phyloP scores from a whole-genome alignment of 2,797 vertebrate genomes.

The Ctenosaura bakeri region DNA sequence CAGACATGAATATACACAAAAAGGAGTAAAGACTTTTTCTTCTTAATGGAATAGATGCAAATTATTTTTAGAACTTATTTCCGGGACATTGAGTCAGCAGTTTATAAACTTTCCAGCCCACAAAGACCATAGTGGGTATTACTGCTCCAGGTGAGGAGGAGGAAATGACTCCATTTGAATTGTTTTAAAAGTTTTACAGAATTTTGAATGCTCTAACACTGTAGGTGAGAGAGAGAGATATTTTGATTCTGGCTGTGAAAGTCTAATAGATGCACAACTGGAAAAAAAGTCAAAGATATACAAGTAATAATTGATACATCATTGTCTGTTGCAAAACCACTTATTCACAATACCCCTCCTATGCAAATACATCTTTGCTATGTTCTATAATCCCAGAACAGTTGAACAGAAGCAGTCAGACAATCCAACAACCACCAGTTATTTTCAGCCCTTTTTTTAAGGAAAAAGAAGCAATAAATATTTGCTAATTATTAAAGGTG shows the following conservation, averaged over 20 bases:
- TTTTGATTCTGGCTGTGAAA: neutral
- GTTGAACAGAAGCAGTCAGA: neutral
- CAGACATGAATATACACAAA: neutral
- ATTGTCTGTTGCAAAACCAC: slow-evolving; percentile 3
- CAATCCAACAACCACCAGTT: neutral
- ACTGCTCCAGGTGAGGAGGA: neutral
- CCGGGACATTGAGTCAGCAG: neutral
- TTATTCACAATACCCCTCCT: neutral
- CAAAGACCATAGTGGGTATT: neutral
- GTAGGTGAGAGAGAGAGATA: neutral
- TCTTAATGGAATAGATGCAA: neutral
- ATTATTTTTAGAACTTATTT: neutral
- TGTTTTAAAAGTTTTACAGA: slow-evolving; percentile 8
- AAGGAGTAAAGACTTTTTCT: neutral
- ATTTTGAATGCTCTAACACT: slow-evolving; percentile 7
- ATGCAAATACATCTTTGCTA: neutral
- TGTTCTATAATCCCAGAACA: neutral
- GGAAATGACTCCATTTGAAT: neutral
- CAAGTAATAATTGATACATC: slow-evolving; percentile 21
- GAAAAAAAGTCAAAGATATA: neutral
- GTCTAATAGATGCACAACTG: slow-evolving; percentile 10
- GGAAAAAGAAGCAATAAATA: neutral
- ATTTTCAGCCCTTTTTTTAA: neutral
- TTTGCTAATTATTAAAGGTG: neutral
- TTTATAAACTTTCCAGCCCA: slow-evolving; percentile 7